A percentile compares a stretch with the other conserved stretches of the same genome.
Conservation (phyloP, 2,888 invertebrate genomes). For the Clunio marinus region DNA sequence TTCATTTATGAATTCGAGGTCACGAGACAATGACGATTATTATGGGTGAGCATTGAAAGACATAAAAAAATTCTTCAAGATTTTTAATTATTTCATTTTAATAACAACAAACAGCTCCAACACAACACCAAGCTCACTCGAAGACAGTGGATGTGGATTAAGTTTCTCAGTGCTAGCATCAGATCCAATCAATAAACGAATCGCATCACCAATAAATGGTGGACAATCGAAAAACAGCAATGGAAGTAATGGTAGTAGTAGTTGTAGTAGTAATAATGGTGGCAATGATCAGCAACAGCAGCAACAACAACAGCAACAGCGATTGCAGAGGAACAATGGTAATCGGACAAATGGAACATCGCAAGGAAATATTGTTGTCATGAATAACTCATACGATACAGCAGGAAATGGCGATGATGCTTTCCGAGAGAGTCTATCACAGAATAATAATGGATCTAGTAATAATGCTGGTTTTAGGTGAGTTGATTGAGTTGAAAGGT, state of each 20-base stretch:
- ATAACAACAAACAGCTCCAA: slow-evolving; percentile 40
- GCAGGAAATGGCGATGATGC: slow-evolving; percentile 31
- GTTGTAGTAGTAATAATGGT: slow-evolving; percentile 40
- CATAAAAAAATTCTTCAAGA: no score
- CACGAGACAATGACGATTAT: slow-evolving; percentile 34
- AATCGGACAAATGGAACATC: slow-evolving; percentile 40
- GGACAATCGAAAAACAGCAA: slow-evolving; percentile 40
- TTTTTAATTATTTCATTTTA: slow-evolving; percentile 7
- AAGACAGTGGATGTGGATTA: slow-evolving; percentile 46
- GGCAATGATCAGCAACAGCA: no score
- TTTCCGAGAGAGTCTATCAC: slow-evolving; percentile 22
- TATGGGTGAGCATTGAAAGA: slow-evolving; percentile 15
- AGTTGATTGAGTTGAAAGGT: background rate
- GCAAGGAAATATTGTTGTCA: slow-evolving; percentile 39
- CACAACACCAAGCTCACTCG: slow-evolving; percentile 42
- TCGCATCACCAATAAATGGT: slow-evolving; percentile 38
- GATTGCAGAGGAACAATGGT: slow-evolving; percentile 1
- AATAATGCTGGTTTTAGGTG: slow-evolving; percentile 48
- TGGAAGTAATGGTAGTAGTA: no score
- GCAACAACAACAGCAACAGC: background rate
- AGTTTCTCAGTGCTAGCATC: slow-evolving; percentile 49
- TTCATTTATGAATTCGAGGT: slow-evolving; percentile 8
- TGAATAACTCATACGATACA: slow-evolving; percentile 37
- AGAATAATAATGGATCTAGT: background rate
- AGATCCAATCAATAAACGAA: slow-evolving; percentile 42